phyloP scores from a whole-genome alignment of 2,888 invertebrate species.

The Iphiclides podalirius region DNA sequence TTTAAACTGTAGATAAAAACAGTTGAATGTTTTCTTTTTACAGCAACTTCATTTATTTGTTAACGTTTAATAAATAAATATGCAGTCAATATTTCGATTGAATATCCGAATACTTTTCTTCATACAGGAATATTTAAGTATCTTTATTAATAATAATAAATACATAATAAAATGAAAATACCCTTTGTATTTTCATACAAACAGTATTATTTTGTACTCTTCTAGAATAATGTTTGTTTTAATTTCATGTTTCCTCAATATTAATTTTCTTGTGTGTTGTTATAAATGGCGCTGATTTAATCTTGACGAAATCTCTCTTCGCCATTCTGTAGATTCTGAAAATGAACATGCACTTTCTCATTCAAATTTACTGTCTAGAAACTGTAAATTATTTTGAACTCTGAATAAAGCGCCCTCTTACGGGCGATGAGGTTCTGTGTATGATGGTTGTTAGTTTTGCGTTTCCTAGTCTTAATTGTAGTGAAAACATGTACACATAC shows the following conservation, averaged over 20 bases:
- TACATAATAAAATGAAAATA: too few species aligned
- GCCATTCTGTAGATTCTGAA: slow-evolving; percentile 14
- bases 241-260: slow-evolving; percentile 14
- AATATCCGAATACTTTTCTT: too few species aligned
- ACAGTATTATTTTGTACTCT: slow-evolving; percentile 5
- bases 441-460: slow-evolving; percentile 12
- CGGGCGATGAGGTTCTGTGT: slow-evolving; percentile 2
- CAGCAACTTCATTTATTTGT: too few species aligned
- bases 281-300: slow-evolving; percentile 21
- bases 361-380: slow-evolving; percentile 22
- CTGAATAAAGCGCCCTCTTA: slow-evolving; percentile 10
- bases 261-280: slow-evolving; percentile 10
- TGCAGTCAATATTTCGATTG: too few species aligned
- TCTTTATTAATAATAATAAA: too few species aligned
- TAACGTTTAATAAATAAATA: too few species aligned
- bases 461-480: slow-evolving; percentile 19
- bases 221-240: not conserved
- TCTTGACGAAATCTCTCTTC: slow-evolving; percentile 22
- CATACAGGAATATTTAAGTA: too few species aligned
- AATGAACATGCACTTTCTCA: slow-evolving; percentile 24
- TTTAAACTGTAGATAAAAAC: too few species aligned
- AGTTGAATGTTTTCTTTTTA: too few species aligned
- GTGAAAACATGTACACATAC: not conserved
- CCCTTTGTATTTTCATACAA: too few species aligned
- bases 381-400: slow-evolving; percentile 22